Evolutionary conservation across 1,140 invertebrate genomes (phyloP).

Genomic region (Acyrthosiphon pisum): DNA sequence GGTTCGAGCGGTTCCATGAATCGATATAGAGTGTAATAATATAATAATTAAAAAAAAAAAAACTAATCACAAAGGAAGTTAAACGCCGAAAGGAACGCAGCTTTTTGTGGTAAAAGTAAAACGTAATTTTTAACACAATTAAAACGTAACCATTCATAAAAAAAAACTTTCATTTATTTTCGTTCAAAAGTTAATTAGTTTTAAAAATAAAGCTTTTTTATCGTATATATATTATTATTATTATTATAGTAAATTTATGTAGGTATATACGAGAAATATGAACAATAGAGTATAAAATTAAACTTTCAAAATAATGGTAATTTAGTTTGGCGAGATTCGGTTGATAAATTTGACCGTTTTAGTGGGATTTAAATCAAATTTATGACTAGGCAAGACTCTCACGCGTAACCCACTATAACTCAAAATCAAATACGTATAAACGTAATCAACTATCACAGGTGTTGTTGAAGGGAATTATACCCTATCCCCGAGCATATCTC

Average conservation of each 20-base stretch:
- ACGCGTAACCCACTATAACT: conserved; percentile 27
- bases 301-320: conserved; percentile 40
- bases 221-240: neutral
- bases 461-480: conserved; percentile 20
- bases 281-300: conserved; percentile 48
- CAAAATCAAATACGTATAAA: conserved; percentile 54
- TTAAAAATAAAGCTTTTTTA: conserved; percentile 40
- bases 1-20: neutral
- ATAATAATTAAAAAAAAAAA: neutral
- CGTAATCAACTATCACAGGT: conserved; percentile 47
- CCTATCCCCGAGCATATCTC: neutral
- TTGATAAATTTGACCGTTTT: conserved; percentile 46
- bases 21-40: neutral
- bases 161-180: conserved; percentile 36
- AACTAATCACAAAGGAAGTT: neutral
- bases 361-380: conserved; percentile 45
- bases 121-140: conserved; percentile 7
- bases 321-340: conserved; percentile 37
- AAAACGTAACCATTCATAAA: conserved; percentile 9
- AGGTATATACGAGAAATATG: conserved; percentile 24
- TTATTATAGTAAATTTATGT: neutral
- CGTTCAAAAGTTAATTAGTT: conserved; percentile 49
- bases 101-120: neutral
- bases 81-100: neutral
- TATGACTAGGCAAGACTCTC: conserved; percentile 33